Percentiles rank a stretch among this genome's conserved stretches.
Conservation (phyloP, 2,888 invertebrate species). For the Aphodius sticticus region DNA sequence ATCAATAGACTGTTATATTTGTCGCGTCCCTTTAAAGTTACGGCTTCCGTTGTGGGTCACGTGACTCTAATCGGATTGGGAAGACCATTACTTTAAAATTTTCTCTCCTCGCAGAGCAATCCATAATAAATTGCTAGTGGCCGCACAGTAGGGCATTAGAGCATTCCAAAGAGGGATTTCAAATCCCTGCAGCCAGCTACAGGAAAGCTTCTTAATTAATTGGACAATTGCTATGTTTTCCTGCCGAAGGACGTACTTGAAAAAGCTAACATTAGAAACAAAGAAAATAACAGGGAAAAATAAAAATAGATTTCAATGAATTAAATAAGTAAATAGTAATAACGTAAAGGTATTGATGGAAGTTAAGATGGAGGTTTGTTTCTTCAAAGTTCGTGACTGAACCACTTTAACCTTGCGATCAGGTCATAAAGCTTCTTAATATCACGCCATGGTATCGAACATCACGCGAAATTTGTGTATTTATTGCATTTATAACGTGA, state of each 20-base stretch:
- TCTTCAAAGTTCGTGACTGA: background rate
- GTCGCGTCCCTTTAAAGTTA: background rate
- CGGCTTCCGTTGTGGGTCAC: background rate
- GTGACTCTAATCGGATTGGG: background rate
- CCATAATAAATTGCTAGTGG: background rate
- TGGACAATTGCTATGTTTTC: background rate
- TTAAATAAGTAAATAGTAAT: too few species aligned
- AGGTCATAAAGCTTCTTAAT: background rate
- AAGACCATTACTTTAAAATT: background rate
- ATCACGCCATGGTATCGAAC: background rate
- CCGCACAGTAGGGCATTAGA: background rate
- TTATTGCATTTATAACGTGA: background rate
- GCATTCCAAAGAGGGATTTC: background rate
- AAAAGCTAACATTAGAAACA: background rate
- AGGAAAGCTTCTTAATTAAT: background rate
- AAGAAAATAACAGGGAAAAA: background rate
- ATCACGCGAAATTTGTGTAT: background rate
- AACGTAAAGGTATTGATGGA: background rate
- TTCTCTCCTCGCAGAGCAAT: background rate
- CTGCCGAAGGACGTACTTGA: background rate
- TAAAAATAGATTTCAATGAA: background rate
- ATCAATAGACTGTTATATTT: background rate
- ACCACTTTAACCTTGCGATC: background rate
- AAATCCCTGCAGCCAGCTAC: background rate
- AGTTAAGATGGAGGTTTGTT: background rate